These are phyloP conservation scores for Murina feae DNA, from an alignment of 2,113 vertebrate genomes.

Conservation along the genomic window DNA sequence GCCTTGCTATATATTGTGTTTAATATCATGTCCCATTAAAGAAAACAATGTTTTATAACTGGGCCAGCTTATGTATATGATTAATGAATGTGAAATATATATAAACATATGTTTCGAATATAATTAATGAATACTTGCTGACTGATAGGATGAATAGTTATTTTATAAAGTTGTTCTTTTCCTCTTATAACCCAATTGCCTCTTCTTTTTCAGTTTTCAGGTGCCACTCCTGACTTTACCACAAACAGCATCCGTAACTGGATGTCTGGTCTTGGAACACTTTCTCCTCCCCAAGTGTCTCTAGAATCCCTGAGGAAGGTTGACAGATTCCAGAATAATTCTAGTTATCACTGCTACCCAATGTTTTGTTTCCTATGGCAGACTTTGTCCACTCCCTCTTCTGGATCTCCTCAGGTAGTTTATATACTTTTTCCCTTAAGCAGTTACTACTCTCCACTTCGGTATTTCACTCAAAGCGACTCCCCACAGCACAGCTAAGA, in stretches of 20 bases:
- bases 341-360: not conserved
- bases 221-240: not conserved
- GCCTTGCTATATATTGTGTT: not conserved
- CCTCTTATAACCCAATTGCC: not conserved
- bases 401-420: not conserved
- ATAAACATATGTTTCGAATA: not conserved
- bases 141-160: not conserved
- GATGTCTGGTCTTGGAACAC: not conserved
- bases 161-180: not conserved
- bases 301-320: not conserved
- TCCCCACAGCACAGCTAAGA: not conserved
- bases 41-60: not conserved
- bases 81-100: not conserved
- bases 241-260: not conserved
- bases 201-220: not conserved
- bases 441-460: not conserved
- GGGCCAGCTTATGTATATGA: not conserved
- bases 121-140: not conserved
- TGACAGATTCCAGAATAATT: not conserved
- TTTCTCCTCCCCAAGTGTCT: not conserved
- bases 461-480: not conserved
- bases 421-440: not conserved
- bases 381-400: not conserved
- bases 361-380: not conserved
- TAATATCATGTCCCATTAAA: not conserved